Evolutionary conservation across 2,888 invertebrate genomes (phyloP).

Genomic region (Venusia cambrica): DNA sequence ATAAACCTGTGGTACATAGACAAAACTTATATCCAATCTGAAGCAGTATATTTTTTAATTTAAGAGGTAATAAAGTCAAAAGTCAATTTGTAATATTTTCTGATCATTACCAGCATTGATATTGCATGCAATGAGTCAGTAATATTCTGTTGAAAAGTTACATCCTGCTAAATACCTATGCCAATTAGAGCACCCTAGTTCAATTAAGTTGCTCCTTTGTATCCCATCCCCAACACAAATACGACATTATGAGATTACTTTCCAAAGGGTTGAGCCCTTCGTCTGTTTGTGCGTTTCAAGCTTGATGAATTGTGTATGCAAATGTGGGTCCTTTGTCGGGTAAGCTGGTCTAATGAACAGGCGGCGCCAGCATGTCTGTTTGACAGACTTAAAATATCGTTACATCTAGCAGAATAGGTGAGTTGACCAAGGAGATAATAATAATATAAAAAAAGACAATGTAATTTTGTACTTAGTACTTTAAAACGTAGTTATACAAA

Average conservation of each 20-base stretch:
- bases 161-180: conserved; percentile 5
- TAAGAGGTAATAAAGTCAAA: too few species aligned
- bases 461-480: too few species aligned
- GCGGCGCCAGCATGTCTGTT: background rate
- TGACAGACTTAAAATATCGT: background rate
- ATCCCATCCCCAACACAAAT: conserved; percentile 50
- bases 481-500: too few species aligned
- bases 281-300: conserved; percentile 44
- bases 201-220: conserved; percentile 47
- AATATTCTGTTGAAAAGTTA: conserved; percentile 3
- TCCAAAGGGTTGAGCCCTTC: conserved; percentile 49
- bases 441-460: too few species aligned
- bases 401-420: too few species aligned
- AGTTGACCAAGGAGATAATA: too few species aligned
- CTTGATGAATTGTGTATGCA: conserved; percentile 37
- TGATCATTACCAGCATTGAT: too few species aligned
- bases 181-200: conserved; percentile 26
- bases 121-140: background rate
- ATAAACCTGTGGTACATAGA: too few species aligned
- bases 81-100: too few species aligned
- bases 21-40: too few species aligned
- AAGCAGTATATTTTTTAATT: too few species aligned
- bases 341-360: conserved; percentile 13
- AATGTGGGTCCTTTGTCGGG: conserved; percentile 17
- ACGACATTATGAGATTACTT: conserved; percentile 61